Evolutionary conservation across 2,888 invertebrate genomes (phyloP), one percentile per base, ranked within the genome.

Genomic region (Drosophila kanekoi): DNA sequence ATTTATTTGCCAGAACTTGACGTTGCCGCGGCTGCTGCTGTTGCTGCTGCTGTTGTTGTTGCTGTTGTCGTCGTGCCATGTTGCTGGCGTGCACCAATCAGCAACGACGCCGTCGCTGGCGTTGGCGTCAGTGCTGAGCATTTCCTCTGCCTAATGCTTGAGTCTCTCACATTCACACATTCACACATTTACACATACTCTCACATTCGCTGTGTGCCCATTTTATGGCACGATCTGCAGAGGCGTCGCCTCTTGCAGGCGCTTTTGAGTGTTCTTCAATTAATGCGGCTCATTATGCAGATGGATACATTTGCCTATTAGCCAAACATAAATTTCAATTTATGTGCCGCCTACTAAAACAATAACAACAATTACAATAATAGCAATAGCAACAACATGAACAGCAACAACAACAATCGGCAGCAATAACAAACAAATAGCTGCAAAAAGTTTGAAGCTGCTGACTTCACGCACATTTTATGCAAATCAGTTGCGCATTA

Each of bases 31-130:
- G 70, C 59, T 53, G 53, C 2, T 62, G 66, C 13, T 56, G 40
- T 0, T 52, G 41, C 1, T 43, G 44, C 8, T 51, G 63, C 13
- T 43, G 54, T 18, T 57, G 23, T 18, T 59, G 56, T 28, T 65
- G 49, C 18, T 60, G 68, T 32, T 68, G 84, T 51, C 59, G 61
- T n/a, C 49, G 63, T 72, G 38, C 32, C 28, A 48, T 77, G 81
- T 75, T 81, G 81, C 71, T 77, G 66, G 54, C 74, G 88, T 88
- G 88, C 82, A 87, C 79, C 82, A 83, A 87, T 87, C 88, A 79
- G 88, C 82, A 70, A 61, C 80, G 58, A 54, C 77, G 64, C 37
- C 58, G 68, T 40, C 58, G 77, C 51, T 65, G 51, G 28, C 57
- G 59, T 61, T 44, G 58, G 16, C 59, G 59, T 64, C 65, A 23